Conservation (phyloP, 1,140 invertebrate species). For the Vanessa atalanta region DNA sequence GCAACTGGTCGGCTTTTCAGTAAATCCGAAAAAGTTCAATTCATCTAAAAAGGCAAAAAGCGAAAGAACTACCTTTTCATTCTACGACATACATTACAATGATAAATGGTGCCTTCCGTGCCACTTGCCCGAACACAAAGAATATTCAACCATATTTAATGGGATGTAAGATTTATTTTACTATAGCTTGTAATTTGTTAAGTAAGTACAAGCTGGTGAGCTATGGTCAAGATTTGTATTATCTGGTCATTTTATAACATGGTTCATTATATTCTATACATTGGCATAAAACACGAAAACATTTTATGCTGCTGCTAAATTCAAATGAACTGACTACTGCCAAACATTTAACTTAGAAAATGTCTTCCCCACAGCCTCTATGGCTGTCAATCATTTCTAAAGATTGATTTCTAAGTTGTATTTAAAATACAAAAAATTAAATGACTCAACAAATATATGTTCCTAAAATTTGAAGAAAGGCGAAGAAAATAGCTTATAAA, state of each 20-base stretch:
- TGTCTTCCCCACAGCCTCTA: too few relatives aligned
- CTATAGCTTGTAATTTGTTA: background rate
- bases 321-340: too few relatives aligned
- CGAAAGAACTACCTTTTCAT: constrained; percentile 33
- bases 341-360: too few relatives aligned
- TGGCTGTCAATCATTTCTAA: too few relatives aligned
- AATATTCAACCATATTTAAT: constrained; percentile 3
- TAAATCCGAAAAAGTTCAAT: constrained; percentile 19
- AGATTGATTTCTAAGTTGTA: too few relatives aligned
- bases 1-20: constrained; percentile 22
- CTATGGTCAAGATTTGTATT: background rate
- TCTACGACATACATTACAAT: constrained; percentile 32
- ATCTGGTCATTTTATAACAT: background rate
- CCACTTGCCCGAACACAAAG: background rate
- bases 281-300: too few relatives aligned
- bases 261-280: too few relatives aligned
- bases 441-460: too few relatives aligned
- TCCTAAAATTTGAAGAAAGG: too few relatives aligned
- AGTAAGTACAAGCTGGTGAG: background rate
- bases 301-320: too few relatives aligned
- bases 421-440: too few relatives aligned
- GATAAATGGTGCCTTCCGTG: constrained; percentile 27
- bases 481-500: too few relatives aligned
- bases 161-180: background rate
- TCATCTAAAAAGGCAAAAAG: constrained; percentile 37